These are phyloP conservation scores for Teleiodes luculella DNA, from an alignment of 2,888 invertebrate genomes.

Conservation along the genomic window DNA sequence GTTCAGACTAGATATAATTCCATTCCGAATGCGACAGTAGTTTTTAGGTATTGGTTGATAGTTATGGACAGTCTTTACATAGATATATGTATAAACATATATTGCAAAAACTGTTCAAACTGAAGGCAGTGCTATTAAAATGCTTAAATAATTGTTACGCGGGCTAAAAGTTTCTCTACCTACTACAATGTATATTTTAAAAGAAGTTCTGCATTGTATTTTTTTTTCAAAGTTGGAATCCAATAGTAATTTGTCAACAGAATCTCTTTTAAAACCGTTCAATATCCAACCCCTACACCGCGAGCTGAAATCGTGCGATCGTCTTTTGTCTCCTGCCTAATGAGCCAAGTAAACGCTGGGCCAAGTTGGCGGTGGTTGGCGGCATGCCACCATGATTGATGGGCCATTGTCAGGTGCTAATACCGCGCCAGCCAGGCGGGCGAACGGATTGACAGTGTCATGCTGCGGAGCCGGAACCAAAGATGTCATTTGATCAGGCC, in stretches of 20 bases:
- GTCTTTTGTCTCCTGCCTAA: conserved; percentile 54
- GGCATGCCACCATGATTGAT: conserved; percentile 65
- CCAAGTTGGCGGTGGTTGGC: conserved; percentile 15
- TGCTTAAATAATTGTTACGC: neutral
- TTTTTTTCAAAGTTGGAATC: neutral
- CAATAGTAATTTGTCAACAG: neutral
- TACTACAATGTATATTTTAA: neutral
- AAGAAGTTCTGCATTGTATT: neutral
- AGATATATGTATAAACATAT: neutral
- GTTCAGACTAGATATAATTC: conserved; percentile 3
- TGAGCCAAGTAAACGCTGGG: conserved; percentile 50
- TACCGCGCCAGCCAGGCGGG: conserved; percentile 64
- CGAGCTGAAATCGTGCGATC: conserved; percentile 14
- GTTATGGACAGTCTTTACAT: neutral
- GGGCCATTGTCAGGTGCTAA: conserved; percentile 67
- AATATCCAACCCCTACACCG: neutral
- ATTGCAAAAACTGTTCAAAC: conserved; percentile 18
- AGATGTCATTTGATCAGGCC: neutral
- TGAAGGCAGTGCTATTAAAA: conserved; percentile 7
- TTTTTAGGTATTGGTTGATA: neutral
- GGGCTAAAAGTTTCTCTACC: neutral
- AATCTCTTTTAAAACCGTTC: neutral
- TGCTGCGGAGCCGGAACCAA: neutral
- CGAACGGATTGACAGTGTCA: conserved; percentile 38
- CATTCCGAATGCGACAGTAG: conserved; percentile 8